phyloP scores from a whole-genome alignment of 2,113 vertebrate species.

The Collichthys lucidus region DNA sequence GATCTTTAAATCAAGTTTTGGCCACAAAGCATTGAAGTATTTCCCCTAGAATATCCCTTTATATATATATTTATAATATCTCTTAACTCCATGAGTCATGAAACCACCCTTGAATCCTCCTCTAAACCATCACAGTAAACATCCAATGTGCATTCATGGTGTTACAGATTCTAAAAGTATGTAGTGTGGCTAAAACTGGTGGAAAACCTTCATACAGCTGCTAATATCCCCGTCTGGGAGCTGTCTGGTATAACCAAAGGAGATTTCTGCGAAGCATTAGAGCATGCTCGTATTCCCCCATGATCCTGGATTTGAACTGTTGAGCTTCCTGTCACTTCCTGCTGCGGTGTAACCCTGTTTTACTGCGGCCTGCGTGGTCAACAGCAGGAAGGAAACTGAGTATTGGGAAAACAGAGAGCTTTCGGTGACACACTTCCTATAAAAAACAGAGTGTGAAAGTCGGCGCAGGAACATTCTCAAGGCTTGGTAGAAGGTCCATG shows the following conservation, averaged over 20 bases:
- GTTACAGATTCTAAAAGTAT: no score
- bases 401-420: slow-evolving; percentile 7
- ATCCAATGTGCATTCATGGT: no score
- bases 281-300: background rate
- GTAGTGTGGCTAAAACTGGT: no score
- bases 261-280: background rate
- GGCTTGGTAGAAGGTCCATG: no score
- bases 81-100: no score
- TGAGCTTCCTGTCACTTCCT: slow-evolving; percentile 37
- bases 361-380: background rate
- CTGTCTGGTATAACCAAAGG: background rate
- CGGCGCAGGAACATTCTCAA: background rate
- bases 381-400: slow-evolving; percentile 45
- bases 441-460: slow-evolving; percentile 4
- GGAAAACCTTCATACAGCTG: no score
- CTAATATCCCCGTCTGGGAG: background rate
- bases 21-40: no score
- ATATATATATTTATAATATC: no score
- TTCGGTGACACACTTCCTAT: slow-evolving; percentile 35
- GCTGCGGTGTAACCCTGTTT: slow-evolving; percentile 15
- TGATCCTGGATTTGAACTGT: slow-evolving; percentile 36
- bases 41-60: no score
- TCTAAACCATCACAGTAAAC: no score
- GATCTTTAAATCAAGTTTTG: no score
- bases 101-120: no score